phyloP scores from a whole-genome alignment of 2,113 vertebrate species.

The Albula goreensis region DNA sequence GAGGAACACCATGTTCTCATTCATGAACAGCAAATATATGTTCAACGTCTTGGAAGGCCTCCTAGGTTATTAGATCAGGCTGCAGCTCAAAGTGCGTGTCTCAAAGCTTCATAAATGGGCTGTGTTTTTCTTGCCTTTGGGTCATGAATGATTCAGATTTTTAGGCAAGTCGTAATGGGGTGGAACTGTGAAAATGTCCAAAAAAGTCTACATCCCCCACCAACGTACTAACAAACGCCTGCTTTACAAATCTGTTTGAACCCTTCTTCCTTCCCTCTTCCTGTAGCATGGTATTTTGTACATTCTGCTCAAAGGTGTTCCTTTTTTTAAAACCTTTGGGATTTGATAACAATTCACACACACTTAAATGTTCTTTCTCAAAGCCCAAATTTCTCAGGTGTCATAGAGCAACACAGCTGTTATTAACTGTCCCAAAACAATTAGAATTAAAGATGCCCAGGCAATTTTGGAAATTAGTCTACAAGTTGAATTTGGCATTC shows the following conservation, averaged over 20 bases:
- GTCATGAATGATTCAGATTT: background rate
- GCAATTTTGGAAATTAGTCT: too few species aligned
- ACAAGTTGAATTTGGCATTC: too few species aligned
- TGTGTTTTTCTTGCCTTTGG: background rate
- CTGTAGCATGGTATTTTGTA: too few species aligned
- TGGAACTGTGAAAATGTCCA: background rate
- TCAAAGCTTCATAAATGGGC: background rate
- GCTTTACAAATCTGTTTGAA: background rate
- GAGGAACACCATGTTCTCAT: constrained; percentile 42
- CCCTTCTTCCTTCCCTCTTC: too few species aligned
- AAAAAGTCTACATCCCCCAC: background rate
- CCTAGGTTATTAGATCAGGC: constrained; percentile 7
- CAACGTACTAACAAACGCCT: background rate
- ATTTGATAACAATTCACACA: too few species aligned
- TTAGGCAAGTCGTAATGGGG: background rate
- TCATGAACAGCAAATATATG: constrained; percentile 29
- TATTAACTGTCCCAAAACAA: too few species aligned
- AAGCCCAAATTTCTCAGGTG: too few species aligned
- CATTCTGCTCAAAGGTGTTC: too few species aligned
- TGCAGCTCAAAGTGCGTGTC: background rate
- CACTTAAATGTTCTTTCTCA: too few species aligned
- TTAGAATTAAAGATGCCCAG: too few species aligned
- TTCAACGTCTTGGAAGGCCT: constrained; percentile 38
- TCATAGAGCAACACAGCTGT: too few species aligned
- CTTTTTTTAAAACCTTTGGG: too few species aligned